Evolutionary conservation across 1,140 invertebrate species (phyloP), one percentile per base, ranked within the genome.

Genomic region (Popillia japonica): DNA sequence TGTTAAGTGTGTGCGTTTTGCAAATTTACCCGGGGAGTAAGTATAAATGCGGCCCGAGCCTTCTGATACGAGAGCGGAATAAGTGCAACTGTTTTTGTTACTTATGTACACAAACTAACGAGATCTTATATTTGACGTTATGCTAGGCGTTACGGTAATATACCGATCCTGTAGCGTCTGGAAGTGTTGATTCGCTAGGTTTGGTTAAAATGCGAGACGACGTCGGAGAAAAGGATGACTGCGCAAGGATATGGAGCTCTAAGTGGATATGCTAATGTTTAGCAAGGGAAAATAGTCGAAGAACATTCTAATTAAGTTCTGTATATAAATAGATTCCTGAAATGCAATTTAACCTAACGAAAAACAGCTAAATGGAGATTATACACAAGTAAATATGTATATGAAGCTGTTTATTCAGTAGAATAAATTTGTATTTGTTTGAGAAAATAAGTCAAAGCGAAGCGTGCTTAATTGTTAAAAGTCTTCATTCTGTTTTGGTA

Each of bases 71-170:
- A 23, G 22, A 68, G 17, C 61, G 61, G 27, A 17, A 68, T 22
- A 34, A 68, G 27, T 68, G 61, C 61, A 68, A 68, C 22, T 68
- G 61, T 68, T 68, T 68, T 68, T 68, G 61, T 68, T 68, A 34
- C 27, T 68, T 27, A 68, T 68, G 61, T 68, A 68, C 20, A 68
- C 61, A 68, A 68, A 68, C 61, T 68, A 68, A 68, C 61, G 61
- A 68, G 61, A 68, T 68, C 61, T 68, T 68, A 68, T 68, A 34
- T 68, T 68, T 68, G 61, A 34, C 61, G 27, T 68, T 61, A 22
- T n/a, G 42, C 42, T 34, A 55, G n/a, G 17, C 48, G 48, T 55
- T 17, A 55, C 11, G 48, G 22, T 68, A 68, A 68, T 22, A 7
- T 68, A 68, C 61, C 61, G 27, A 68, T 68, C 61, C 61, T 22